Base-by-base conservation (phyloP, 2,797 vertebrate species). In the Acrossocheilus wenchowensis region DNA sequence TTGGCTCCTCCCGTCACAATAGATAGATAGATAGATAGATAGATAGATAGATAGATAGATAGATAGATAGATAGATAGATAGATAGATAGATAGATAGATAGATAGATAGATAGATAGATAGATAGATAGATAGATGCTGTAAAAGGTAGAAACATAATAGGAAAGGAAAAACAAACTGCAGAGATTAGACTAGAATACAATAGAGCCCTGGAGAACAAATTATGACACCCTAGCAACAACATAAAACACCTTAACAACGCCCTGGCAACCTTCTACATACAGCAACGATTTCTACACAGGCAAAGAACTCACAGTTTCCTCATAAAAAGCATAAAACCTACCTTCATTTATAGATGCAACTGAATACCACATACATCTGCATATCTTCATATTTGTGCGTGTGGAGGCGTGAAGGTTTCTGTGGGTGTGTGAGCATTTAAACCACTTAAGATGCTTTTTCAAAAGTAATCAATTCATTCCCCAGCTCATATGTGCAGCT, bases 401-500 rank as follows among this genome's bases (percentile, higher is more conserved):
- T 57, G 66, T 43, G 68, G 81, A 72, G 64, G 75, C 19, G 19
- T 79, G 39, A 71, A 72, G 50, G 5, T 30, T 72, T 78, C 36
- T 79, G 75, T 79, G 75, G 64, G 75, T 52, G 83, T 71, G 75
- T 79, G 75, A 79, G 75, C 75, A 48, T 85, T 85, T 57, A 71
- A 85, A 79, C 64, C 75, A 72, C 68, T 79, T 85, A 85, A 79
- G 50, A 78, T 79, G 57, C 75, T 72, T 85, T 85, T 85, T 79
- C 66, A 72, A 79, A 71, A 45, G 36, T 43, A 69, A 85, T 85
- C 75, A 69, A 72, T 79, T 85, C 66, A 48, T 79, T 79, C 75
- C 30, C 39, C 83, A 79, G 75, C 83, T 85, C 64, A 85, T 60
- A 85, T 85, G 66, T 60, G 50, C 75, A 11, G 83, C 83, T 79